A percentile compares a stretch with the other conserved stretches of the same genome.
Conservation (phyloP, 2,888 invertebrate genomes). For the Leptinotarsa rubiginosa region DNA sequence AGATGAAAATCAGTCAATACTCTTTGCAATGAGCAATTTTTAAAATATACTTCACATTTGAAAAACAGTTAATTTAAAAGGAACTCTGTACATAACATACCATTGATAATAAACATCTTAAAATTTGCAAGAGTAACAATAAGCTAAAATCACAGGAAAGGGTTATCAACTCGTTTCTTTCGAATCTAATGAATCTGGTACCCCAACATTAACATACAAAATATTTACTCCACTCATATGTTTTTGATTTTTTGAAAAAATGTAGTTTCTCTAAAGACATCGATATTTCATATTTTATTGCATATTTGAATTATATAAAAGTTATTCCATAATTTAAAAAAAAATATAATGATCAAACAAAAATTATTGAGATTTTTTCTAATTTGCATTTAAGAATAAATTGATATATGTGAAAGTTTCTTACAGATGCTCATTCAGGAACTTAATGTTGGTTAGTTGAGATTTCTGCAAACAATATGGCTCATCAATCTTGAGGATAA, state of each 20-base stretch:
- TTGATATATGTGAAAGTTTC: too few species aligned
- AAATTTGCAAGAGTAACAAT: constrained; percentile 63
- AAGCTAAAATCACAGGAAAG: constrained; percentile 65
- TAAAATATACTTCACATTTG: constrained; percentile 29
- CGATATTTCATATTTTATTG: too few species aligned
- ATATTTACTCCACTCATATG: constrained; percentile 1
- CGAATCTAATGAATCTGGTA: constrained; percentile 10
- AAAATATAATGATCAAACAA: too few species aligned
- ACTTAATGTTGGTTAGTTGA: too few species aligned
- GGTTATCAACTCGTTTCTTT: constrained; percentile 46
- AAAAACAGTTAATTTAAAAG: constrained; percentile 38
- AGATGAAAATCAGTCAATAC: constrained; percentile 44
- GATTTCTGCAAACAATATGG: too few species aligned
- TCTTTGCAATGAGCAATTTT: constrained; percentile 41
- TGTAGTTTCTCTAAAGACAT: background rate
- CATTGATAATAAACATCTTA: constrained; percentile 52
- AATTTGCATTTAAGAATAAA: too few species aligned
- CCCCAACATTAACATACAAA: constrained; percentile 34
- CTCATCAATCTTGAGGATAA: background rate
- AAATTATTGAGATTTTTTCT: too few species aligned
- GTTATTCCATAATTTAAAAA: too few species aligned
- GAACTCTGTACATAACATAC: constrained; percentile 46
- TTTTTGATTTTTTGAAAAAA: background rate
- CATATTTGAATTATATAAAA: too few species aligned
- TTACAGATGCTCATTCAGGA: too few species aligned